Evolutionary conservation across 2,113 vertebrate genomes (phyloP).

Genomic region (Litocranius walleri): DNA sequence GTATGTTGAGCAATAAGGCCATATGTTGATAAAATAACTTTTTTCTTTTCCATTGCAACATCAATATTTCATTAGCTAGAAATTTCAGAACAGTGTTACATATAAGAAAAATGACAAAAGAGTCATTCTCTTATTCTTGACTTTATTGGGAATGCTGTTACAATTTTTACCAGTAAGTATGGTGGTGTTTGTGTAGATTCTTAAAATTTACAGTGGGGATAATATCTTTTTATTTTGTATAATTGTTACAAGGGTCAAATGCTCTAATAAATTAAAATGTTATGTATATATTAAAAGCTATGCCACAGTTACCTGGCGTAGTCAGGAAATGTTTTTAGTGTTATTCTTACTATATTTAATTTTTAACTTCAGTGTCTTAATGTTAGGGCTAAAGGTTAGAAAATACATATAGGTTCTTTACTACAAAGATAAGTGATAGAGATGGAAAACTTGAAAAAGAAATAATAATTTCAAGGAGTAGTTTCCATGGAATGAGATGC

Average conservation of each 20-base stretch:
- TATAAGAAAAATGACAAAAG: background rate
- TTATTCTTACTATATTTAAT: constrained; percentile 1
- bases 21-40: constrained; percentile 5
- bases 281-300: background rate
- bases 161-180: constrained; percentile 32
- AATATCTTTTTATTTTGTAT: constrained; percentile 29
- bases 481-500: background rate
- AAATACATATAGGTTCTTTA: background rate
- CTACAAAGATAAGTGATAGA: background rate
- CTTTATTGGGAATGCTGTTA: background rate
- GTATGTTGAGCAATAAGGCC: constrained; percentile 1
- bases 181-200: background rate
- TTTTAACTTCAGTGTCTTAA: background rate
- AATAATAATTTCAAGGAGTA: background rate
- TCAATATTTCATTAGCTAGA: background rate
- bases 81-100: background rate
- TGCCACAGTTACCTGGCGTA: background rate
- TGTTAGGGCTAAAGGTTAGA: background rate
- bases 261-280: constrained; percentile 13
- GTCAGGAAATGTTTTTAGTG: background rate
- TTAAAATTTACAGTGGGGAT: constrained; percentile 13
- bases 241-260: background rate
- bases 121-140: constrained; percentile 1
- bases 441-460: background rate
- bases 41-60: background rate